These are phyloP conservation scores for Neodiprion fabricii DNA, from an alignment of 1,140 invertebrate genomes.

Conservation along the genomic window DNA sequence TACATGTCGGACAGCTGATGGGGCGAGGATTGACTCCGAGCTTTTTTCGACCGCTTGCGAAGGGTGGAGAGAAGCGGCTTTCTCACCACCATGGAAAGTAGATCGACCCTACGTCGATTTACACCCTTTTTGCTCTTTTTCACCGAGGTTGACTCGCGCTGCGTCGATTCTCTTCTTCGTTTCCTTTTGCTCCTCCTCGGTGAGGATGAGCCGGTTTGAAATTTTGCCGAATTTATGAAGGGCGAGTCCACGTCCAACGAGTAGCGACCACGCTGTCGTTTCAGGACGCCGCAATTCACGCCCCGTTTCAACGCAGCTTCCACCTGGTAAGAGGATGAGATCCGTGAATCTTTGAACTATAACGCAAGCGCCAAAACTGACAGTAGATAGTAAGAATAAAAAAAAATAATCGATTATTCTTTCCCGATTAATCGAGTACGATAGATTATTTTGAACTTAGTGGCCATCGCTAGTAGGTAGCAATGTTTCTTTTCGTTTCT, in stretches of 20 bases:
- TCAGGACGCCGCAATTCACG: conserved; percentile 38
- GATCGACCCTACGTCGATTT: not conserved
- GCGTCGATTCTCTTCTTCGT: not conserved
- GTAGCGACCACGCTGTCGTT: conserved; percentile 32
- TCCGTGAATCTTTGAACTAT: too few species aligned
- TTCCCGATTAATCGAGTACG: too few species aligned
- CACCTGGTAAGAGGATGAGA: conserved; percentile 23
- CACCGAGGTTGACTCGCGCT: not conserved
- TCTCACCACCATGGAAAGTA: not conserved
- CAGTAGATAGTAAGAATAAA: too few species aligned
- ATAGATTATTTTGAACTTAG: too few species aligned
- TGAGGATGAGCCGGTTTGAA: conserved; percentile 10
- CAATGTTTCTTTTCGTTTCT: too few species aligned
- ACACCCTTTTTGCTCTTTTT: not conserved
- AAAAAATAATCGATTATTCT: too few species aligned
- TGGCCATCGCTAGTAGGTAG: too few species aligned
- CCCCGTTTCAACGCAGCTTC: conserved; percentile 32
- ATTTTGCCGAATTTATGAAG: not conserved
- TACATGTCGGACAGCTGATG: conserved; percentile 29
- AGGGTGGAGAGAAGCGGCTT: not conserved
- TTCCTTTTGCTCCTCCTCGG: not conserved
- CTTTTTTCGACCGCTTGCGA: conserved; percentile 24
- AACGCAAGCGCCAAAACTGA: too few species aligned
- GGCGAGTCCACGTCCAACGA: conserved; percentile 16
- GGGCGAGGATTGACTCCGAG: conserved; percentile 19